phyloP scores from a whole-genome alignment of 2,113 vertebrate species.

The Stigmatopora argus region DNA sequence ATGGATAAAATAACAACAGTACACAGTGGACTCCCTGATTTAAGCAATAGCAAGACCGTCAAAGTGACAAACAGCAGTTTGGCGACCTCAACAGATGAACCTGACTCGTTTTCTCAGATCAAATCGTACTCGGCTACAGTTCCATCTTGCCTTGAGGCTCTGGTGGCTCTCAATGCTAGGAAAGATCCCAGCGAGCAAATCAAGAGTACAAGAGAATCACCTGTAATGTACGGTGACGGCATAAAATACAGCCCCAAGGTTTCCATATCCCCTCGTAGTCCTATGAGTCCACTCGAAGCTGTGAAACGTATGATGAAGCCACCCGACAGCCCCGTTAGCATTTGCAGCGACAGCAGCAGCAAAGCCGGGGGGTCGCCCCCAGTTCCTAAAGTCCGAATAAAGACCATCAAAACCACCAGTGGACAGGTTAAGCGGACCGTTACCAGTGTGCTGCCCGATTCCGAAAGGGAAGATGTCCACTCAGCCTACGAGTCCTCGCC shows the following conservation, averaged over 20 bases:
- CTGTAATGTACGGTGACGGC: conserved; percentile 68
- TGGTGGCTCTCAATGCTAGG: conserved; percentile 86
- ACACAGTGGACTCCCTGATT: conserved; percentile 57
- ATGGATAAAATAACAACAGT: conserved; percentile 62
- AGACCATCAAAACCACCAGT: conserved; percentile 92
- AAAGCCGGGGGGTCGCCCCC: conserved; percentile 82
- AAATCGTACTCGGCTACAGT: conserved; percentile 83
- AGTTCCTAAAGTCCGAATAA: conserved; percentile 92
- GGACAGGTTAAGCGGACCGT: conserved; percentile 93
- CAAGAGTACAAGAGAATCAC: conserved; percentile 64
- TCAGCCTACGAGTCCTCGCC: conserved; percentile 81
- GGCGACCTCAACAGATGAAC: conserved; percentile 38
- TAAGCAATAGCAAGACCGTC: conserved; percentile 59
- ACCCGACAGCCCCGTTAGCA: conserved; percentile 85
- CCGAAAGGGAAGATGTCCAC: conserved; percentile 80
- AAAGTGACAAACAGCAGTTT: conserved; percentile 64
- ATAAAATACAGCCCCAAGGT: conserved; percentile 80
- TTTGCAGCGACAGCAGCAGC: conserved; percentile 88
- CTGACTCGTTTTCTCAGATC: conserved; percentile 66
- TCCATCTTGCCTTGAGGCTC: conserved; percentile 86
- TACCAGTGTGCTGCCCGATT: conserved; percentile 84
- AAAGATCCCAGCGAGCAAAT: conserved; percentile 73
- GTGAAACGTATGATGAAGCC: conserved; percentile 79
- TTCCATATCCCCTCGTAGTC: conserved; percentile 87
- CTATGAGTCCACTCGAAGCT: conserved; percentile 84